Evolutionary conservation across 2,113 vertebrate species (phyloP), one percentile per base, ranked within the genome.

Genomic region (Lipotes vexillifer): DNA sequence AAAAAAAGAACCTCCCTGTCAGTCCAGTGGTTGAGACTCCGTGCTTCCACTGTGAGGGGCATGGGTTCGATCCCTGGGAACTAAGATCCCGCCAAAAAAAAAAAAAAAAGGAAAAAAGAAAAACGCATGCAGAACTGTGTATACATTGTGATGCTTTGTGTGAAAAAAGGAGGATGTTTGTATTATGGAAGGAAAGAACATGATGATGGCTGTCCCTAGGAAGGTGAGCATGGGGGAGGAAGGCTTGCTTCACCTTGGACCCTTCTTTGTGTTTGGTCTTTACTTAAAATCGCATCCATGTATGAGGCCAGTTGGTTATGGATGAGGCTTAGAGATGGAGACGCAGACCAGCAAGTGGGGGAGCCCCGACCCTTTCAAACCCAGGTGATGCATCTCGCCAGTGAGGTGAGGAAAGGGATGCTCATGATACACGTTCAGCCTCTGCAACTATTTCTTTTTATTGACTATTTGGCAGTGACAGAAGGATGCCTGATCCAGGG

Each of bases 371-470:
- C 27, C 20, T 25, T n/a, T 33, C 15, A 15, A 29, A n/a, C 36
- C 23, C 33, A 46, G 25, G 36, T 21, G 52, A 41, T 14, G 14
- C 31, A 38, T n/a, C 71, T 52, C 0, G 0, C 33, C 65, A 66
- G 44, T 8, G 8, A 78, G 36, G 36, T 46, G 61, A 71, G 41
- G 41, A 57, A 81, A 90, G 86, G 41, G 75, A 89, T 1, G 0
- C 27, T 71, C 21, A 0, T 23, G 78, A 52, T 69, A 82, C 77
- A n/a, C 5, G 0, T 18, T 66, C 38, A 52, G 72, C 41, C 41
- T 88, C 12, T 81, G 41, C 77, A 94, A 90, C 41, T 72, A 77
- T 93, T 86, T 38, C 83, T 97, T 98, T 97, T 98, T 98, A 98
- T 98, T 98, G 88, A 93, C 65, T 11, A 38, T 80, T 80, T 14